Base-by-base conservation (phyloP, 1,140 invertebrate genomes). In the Drosophila leontia region DNA sequence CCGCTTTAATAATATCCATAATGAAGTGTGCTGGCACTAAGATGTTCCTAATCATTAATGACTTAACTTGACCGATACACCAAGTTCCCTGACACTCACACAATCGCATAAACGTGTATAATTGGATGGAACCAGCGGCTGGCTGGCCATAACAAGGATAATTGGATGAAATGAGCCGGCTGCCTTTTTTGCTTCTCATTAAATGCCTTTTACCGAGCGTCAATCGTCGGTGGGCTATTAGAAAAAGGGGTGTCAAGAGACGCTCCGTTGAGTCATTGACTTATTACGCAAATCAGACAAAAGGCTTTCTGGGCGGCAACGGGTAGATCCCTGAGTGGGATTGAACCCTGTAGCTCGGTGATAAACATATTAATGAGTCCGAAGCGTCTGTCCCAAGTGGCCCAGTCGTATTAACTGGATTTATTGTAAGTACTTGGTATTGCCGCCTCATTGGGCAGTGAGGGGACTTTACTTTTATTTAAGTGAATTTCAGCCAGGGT, bases 281-380 rank as follows among this genome's bases (percentile, higher is more conserved):
- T 84, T 88, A 83, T 88, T 87, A 78, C 85, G 78, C 62, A 88
- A 87, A 87, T 87, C 76, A 68, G 61, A 87, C 80, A 87, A 83
- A 82, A 87, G 76, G 70, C 74, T 70, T 56, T 45, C 39, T 29
- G 56, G 34, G n/a, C 35, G 39, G 19, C 23, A 29, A 17, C 12
- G 13, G 17, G 34, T 45, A 45, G 50, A 26, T 23, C 19, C 51
- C 37, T 34, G 19, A 41, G 39, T 47, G 44, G 41, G 67, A 44
- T 50, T 88, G 84, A 80, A 80, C 68, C 63, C 35, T 65, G 68
- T 41, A 32, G 50, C 55, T 71, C 63, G 72, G 65, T 78, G 83
- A 84, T 88, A 75, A 87, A 74, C 65, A 64, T 70, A 63, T 78
- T 84, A 78, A 88, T 88, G 77, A 74, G 80, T 71, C 44, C 65